Evolutionary conservation across 2,113 vertebrate genomes (phyloP).

Genomic region (Leptobrachium leishanense): DNA sequence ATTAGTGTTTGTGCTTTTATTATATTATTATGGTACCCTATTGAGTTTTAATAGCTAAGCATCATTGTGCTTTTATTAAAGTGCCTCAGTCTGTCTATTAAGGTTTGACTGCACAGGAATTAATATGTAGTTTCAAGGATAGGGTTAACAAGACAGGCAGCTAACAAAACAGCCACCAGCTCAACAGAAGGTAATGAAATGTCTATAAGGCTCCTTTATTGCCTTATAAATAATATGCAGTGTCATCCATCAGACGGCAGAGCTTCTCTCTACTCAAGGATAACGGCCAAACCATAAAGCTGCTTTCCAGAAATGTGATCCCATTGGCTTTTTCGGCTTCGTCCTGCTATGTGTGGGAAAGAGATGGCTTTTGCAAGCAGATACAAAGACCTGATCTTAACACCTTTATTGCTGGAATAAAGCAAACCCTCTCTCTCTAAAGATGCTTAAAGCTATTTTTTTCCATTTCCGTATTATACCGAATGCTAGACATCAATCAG

Average conservation of each 20-base stretch:
- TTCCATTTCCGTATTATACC: not conserved
- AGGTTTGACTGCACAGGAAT: too few species aligned
- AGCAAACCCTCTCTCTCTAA: too few species aligned
- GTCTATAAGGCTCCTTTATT: conserved; percentile 8
- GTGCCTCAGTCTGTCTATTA: too few species aligned
- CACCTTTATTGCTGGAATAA: too few species aligned
- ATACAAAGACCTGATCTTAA: conserved; percentile 8
- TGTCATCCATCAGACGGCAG: conserved; percentile 19
- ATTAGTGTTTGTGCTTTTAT: too few species aligned
- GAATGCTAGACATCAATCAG: too few species aligned
- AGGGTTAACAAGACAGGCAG: conserved; percentile 11
- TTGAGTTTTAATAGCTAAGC: too few species aligned
- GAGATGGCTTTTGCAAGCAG: not conserved
- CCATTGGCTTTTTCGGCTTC: not conserved
- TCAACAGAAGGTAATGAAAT: conserved; percentile 8
- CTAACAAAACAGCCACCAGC: not conserved
- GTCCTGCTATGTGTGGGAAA: not conserved
- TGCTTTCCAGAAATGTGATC: not conserved
- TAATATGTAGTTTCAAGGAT: too few species aligned
- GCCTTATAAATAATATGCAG: conserved; percentile 25
- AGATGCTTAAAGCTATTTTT: too few species aligned
- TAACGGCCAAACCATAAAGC: not conserved
- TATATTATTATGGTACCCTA: too few species aligned
- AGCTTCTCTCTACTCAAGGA: not conserved
- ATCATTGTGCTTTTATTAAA: too few species aligned